Conservation (phyloP, 2,888 invertebrate species). For the Cyrtodaria siliqua region DNA sequence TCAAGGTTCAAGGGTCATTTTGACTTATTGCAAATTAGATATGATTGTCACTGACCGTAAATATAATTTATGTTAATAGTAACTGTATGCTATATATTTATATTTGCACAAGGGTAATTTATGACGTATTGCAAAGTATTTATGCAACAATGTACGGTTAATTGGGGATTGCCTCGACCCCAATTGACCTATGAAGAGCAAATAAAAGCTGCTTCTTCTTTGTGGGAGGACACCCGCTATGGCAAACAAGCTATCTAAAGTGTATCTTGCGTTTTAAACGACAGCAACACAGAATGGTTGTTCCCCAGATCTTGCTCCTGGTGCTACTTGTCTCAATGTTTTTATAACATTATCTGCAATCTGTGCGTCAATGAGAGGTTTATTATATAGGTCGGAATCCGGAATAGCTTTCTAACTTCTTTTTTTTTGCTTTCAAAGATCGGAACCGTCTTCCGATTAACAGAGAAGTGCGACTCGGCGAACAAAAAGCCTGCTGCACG, state of each 20-base stretch:
- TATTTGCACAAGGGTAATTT: constrained; percentile 91
- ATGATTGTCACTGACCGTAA: too few relatives aligned
- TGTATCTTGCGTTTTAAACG: constrained; percentile 93
- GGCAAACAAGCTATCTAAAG: too few relatives aligned
- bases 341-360: constrained; percentile 89
- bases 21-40: too few relatives aligned
- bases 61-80: too few relatives aligned
- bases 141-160: constrained; percentile 85
- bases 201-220: too few relatives aligned
- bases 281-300: constrained; percentile 94
- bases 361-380: constrained; percentile 92
- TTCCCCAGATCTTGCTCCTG: constrained; percentile 86
- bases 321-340: constrained; percentile 88
- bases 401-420: constrained; percentile 66
- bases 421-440: constrained; percentile 1
- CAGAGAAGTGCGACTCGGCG: too few relatives aligned
- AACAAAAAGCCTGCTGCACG: too few relatives aligned
- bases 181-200: too few relatives aligned
- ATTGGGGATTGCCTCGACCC: constrained; percentile 55
- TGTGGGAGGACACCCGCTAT: too few relatives aligned
- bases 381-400: constrained; percentile 79
- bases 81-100: too few relatives aligned
- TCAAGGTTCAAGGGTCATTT: too few relatives aligned
- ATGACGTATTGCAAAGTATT: constrained; percentile 92
- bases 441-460: constrained; percentile 50